A percentile compares a stretch with the other conserved stretches of the same genome.
phyloP scores from a whole-genome alignment of 1,140 invertebrate species.

The Drosophila repleta region DNA sequence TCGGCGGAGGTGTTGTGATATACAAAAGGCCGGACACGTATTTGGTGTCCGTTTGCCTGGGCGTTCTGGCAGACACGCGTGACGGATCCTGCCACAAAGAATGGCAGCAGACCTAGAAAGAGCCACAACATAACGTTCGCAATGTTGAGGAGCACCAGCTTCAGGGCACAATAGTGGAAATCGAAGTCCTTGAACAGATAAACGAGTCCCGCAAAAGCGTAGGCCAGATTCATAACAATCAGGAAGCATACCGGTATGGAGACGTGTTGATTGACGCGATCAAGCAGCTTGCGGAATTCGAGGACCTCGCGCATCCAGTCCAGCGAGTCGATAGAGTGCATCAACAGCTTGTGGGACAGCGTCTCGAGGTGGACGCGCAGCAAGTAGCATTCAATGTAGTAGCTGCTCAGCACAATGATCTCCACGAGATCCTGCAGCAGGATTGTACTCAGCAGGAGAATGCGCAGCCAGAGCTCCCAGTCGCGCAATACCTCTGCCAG shows the following conservation, averaged over 20 bases:
- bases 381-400: slow-evolving; percentile 91
- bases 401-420: slow-evolving; percentile 90
- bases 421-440: slow-evolving; percentile 91
- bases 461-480: slow-evolving; percentile 85
- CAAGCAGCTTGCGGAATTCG: slow-evolving; percentile 90
- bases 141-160: slow-evolving; percentile 86
- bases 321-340: slow-evolving; percentile 88
- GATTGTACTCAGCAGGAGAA: slow-evolving; percentile 87
- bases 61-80: slow-evolving; percentile 89
- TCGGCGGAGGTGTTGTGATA: slow-evolving; percentile 90
- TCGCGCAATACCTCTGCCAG: slow-evolving; percentile 72
- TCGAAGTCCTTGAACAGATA: slow-evolving; percentile 87
- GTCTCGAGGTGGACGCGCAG: slow-evolving; percentile 89
- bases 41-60: slow-evolving; percentile 89
- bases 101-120: slow-evolving; percentile 88
- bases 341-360: slow-evolving; percentile 88
- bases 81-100: slow-evolving; percentile 90
- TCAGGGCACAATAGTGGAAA: slow-evolving; percentile 84
- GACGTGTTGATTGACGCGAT: slow-evolving; percentile 90
- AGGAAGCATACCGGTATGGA: slow-evolving; percentile 90
- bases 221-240: slow-evolving; percentile 89
- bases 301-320: slow-evolving; percentile 92
- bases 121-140: slow-evolving; percentile 89
- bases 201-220: slow-evolving; percentile 87
- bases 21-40: slow-evolving; percentile 90